These are phyloP conservation scores for Urophycis tenuis DNA, from an alignment of 2,797 vertebrate species.

Conservation along the genomic window DNA sequence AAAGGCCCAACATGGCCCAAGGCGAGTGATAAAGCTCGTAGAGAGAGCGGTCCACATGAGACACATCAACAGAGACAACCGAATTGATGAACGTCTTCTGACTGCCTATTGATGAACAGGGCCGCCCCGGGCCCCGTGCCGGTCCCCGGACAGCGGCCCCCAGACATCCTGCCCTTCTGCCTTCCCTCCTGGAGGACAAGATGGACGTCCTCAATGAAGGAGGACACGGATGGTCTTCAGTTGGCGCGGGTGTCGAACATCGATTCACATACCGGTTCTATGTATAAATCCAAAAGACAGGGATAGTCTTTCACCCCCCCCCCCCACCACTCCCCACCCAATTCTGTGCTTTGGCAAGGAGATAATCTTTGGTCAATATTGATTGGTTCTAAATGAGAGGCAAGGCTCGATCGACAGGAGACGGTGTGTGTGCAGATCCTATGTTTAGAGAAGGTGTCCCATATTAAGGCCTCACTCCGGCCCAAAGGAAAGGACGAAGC, in stretches of 20 bases:
- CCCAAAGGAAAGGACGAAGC: background rate
- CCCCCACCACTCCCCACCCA: no score
- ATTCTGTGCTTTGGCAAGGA: slow-evolving; percentile 21
- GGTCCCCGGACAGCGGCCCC: slow-evolving; percentile 6
- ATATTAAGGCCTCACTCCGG: slow-evolving; percentile 22
- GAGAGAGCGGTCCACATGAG: background rate
- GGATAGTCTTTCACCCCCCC: slow-evolving; percentile 17
- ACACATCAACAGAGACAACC: background rate
- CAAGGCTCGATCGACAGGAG: slow-evolving; percentile 22
- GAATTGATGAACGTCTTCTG: slow-evolving; percentile 17
- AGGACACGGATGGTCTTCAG: slow-evolving; percentile 14
- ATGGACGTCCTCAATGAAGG: background rate
- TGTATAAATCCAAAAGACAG: slow-evolving; percentile 36
- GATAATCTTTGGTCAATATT: slow-evolving; percentile 48
- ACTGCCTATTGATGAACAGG: slow-evolving; percentile 11
- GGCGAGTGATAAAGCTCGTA: background rate
- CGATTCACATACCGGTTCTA: slow-evolving; percentile 43
- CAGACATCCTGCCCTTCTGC: slow-evolving; percentile 10
- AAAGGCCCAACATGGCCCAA: background rate
- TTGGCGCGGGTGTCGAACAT: slow-evolving; percentile 28
- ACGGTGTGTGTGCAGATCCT: slow-evolving; percentile 6
- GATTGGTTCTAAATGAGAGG: slow-evolving; percentile 50
- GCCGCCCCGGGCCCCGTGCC: background rate
- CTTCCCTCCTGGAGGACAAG: slow-evolving; percentile 10
- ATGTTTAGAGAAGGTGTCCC: slow-evolving; percentile 33